Evolutionary conservation across 2,888 invertebrate species (phyloP).

Genomic region (Pardosa pseudoannulata): DNA sequence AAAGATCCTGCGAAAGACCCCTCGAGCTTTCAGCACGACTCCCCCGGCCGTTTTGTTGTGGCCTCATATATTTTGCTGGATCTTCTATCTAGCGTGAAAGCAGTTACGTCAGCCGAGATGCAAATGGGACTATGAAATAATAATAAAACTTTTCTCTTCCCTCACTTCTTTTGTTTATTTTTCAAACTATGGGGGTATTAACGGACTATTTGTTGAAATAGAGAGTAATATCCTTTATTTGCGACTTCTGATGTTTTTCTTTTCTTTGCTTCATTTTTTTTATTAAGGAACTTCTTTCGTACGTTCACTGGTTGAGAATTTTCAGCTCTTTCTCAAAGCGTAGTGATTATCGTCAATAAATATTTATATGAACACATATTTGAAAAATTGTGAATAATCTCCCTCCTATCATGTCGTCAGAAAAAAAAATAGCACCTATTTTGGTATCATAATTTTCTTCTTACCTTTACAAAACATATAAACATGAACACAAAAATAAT

Average conservation of each 20-base stretch:
- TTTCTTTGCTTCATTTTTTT: too few relatives aligned
- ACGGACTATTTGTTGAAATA: neutral
- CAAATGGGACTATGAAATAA: slow-evolving; percentile 64
- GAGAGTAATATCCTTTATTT: neutral
- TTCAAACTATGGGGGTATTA: neutral
- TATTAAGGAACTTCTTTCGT: too few relatives aligned
- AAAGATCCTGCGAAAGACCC: slow-evolving; percentile 30
- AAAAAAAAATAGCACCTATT: too few relatives aligned
- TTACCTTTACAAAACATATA: too few relatives aligned
- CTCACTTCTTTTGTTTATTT: neutral
- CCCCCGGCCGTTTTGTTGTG: neutral
- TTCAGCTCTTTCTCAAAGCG: too few relatives aligned
- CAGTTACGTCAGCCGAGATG: slow-evolving; percentile 46
- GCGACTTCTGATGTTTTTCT: neutral
- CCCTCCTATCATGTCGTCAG: too few relatives aligned
- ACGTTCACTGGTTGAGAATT: too few relatives aligned
- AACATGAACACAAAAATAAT: too few relatives aligned
- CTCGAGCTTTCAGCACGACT: neutral
- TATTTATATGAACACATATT: too few relatives aligned
- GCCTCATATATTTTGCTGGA: slow-evolving; percentile 59
- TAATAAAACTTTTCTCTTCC: slow-evolving; percentile 38
- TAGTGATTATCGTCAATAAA: too few relatives aligned
- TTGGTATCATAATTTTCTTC: too few relatives aligned
- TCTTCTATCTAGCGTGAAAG: slow-evolving; percentile 55
- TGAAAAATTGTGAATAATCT: too few relatives aligned